Percentiles rank a stretch among this genome's conserved stretches.
phyloP scores from a whole-genome alignment of 2,797 vertebrate species.

The Myotis pilosus region DNA sequence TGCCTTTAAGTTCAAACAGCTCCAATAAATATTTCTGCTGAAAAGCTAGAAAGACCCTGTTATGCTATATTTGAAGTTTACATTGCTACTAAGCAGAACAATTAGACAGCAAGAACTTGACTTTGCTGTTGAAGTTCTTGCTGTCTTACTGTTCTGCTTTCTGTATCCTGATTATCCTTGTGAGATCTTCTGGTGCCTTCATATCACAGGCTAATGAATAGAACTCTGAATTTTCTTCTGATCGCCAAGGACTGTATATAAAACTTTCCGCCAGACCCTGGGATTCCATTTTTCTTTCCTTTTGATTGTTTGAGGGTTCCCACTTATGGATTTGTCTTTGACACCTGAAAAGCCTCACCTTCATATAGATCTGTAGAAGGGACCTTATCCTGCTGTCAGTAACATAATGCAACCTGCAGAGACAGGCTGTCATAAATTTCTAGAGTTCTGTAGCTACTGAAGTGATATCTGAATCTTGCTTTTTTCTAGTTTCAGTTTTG shows the following conservation, averaged over 20 bases:
- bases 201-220: not conserved
- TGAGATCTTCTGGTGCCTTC: not conserved
- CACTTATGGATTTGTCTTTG: not conserved
- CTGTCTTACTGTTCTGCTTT: not conserved
- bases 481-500: not conserved
- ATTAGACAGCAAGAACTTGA: too few relatives aligned
- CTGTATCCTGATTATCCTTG: not conserved
- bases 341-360: not conserved
- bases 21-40: not conserved
- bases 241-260: not conserved
- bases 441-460: not conserved
- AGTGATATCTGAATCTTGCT: not conserved
- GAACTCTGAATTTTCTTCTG: not conserved
- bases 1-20: not conserved
- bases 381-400: not conserved
- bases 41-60: not conserved
- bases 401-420: not conserved
- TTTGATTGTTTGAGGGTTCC: not conserved
- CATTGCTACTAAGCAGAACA: not conserved
- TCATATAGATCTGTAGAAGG: not conserved
- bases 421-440: not conserved
- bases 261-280: not conserved
- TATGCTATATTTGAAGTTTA: not conserved
- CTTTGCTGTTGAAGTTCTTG: not conserved
- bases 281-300: conserved; percentile 5